phyloP scores from a whole-genome alignment of 2,797 vertebrate genomes.

The Coendou prehensilis region DNA sequence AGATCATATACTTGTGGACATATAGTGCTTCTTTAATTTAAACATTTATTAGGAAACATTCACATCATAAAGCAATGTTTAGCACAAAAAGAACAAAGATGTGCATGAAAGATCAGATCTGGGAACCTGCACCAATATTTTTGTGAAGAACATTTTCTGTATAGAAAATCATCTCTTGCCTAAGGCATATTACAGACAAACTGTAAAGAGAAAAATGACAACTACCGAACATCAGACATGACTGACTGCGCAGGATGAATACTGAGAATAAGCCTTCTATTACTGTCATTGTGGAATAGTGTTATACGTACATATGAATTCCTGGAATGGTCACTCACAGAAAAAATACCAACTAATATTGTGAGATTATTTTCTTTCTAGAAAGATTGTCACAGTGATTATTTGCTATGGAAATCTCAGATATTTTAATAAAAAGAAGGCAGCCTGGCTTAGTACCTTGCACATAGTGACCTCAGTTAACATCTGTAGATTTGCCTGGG shows the following conservation, averaged over 20 bases:
- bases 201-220: neutral
- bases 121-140: neutral
- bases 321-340: neutral
- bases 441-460: neutral
- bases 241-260: neutral
- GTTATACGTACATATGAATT: neutral
- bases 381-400: constrained; percentile 9
- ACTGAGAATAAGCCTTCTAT: neutral
- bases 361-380: constrained; percentile 33
- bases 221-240: neutral
- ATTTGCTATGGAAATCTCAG: neutral
- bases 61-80: neutral
- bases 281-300: neutral
- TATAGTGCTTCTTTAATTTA: neutral
- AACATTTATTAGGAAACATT: neutral
- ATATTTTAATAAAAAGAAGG: constrained; percentile 27
- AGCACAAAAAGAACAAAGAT: neutral
- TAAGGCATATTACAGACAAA: neutral
- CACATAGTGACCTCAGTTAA: neutral
- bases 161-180: neutral
- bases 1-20: neutral
- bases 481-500: neutral
- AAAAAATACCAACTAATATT: neutral
- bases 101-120: neutral
- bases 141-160: neutral